Conservation (phyloP, 2,113 vertebrate species). For the Colistium nudipinnis region DNA sequence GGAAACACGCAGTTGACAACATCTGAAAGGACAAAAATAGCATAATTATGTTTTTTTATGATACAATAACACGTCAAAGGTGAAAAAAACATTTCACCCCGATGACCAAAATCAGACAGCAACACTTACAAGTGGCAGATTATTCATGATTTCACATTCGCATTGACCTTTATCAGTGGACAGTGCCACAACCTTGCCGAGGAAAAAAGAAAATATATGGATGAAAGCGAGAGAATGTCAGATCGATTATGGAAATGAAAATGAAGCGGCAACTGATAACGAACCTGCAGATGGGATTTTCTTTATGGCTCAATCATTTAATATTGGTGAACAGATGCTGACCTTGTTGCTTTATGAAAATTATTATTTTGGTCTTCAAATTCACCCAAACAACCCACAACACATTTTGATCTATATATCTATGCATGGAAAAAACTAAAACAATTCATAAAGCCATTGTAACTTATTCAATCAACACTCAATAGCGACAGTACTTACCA, state of each 20-base stretch:
- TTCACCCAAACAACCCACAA: too few relatives aligned
- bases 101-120: background rate
- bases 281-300: too few relatives aligned
- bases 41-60: background rate
- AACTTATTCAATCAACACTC: too few relatives aligned
- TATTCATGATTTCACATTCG: conserved; percentile 12
- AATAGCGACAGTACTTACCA: too few relatives aligned
- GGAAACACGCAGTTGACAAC: background rate
- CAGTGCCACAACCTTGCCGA: background rate
- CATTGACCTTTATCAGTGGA: conserved; percentile 34
- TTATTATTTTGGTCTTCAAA: too few relatives aligned
- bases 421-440: too few relatives aligned
- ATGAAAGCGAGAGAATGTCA: conserved; percentile 49
- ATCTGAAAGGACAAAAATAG: background rate
- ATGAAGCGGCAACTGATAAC: background rate
- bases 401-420: too few relatives aligned
- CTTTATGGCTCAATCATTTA: too few relatives aligned
- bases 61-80: background rate
- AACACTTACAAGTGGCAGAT: conserved; percentile 1
- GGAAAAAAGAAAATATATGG: background rate
- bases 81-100: background rate
- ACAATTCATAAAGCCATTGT: too few relatives aligned
- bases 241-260: conserved; percentile 33
- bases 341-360: too few relatives aligned
- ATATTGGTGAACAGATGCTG: too few relatives aligned